A percentile compares a stretch with the other conserved stretches of the same genome.
phyloP scores from a whole-genome alignment of 2,888 invertebrate genomes.

The Idaea aversata region DNA sequence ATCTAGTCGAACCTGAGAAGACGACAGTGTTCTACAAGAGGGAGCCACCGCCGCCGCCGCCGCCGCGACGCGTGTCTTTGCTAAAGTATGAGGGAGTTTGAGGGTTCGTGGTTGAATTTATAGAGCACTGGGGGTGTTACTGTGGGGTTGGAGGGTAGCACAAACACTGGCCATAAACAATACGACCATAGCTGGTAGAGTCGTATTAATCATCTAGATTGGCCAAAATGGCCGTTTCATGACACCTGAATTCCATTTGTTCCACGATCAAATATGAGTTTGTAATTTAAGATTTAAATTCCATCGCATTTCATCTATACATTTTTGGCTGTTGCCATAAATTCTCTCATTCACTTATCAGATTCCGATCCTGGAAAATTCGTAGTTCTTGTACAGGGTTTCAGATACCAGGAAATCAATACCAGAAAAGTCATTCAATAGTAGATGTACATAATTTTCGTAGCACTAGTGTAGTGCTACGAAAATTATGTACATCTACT shows the following conservation, averaged over 20 bases:
- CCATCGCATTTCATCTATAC: not conserved
- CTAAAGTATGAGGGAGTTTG: conserved; percentile 58
- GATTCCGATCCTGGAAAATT: not conserved
- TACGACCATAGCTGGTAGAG: not conserved
- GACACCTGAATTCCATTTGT: no score
- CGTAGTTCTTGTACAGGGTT: no score
- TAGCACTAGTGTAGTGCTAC: no score
- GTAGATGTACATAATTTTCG: no score
- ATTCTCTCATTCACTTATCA: not conserved
- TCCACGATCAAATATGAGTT: no score
- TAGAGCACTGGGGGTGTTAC: conserved; percentile 24
- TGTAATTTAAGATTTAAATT: not conserved
- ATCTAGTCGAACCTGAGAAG: conserved; percentile 45
- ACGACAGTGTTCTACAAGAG: conserved; percentile 39
- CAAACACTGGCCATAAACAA: not conserved
- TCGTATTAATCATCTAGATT: no score
- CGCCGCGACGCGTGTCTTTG: conserved; percentile 61
- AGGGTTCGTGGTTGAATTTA: conserved; percentile 52
- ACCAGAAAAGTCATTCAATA: no score
- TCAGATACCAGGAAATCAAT: no score
- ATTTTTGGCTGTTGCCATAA: not conserved
- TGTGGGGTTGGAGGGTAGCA: conserved; percentile 12
- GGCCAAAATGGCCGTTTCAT: no score
- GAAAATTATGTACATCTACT: no score
- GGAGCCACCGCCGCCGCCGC: conserved; percentile 59